A percentile compares a stretch with the other conserved stretches of the same genome.
Conservation (phyloP, 2,888 invertebrate species). For the Pristionchus entomophagus region DNA sequence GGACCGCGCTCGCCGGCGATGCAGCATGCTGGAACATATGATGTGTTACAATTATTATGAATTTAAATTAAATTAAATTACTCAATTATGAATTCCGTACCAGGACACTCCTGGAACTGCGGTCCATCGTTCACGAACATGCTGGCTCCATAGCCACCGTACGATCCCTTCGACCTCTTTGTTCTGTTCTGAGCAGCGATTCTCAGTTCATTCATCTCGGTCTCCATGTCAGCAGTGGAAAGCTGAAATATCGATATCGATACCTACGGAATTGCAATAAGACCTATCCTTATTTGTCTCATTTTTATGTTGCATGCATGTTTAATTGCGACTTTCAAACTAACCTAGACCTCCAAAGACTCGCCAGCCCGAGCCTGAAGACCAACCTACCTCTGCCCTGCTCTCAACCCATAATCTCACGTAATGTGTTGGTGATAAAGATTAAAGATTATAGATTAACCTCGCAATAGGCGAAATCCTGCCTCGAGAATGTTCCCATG, state of each 20-base stretch:
- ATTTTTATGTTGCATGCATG: no score
- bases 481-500: conserved; percentile 67
- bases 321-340: no score
- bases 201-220: conserved; percentile 67
- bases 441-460: no score
- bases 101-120: conserved; percentile 75
- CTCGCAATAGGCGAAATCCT: conserved; percentile 74
- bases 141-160: conserved; percentile 55
- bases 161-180: conserved; percentile 39
- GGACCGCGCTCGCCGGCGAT: conserved; percentile 73
- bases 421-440: no score
- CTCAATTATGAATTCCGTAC: conserved; percentile 51
- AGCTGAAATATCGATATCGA: no score
- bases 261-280: no score
- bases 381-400: no score
- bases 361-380: no score
- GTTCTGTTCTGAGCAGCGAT: conserved; percentile 49
- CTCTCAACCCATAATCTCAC: no score
- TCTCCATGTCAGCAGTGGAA: conserved; percentile 69
- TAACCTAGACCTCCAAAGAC: no score
- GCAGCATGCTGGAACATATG: conserved; percentile 72
- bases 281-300: no score
- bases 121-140: conserved; percentile 70
- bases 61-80: background rate
- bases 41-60: background rate